These are phyloP conservation scores for Eueremaeus valkanovi DNA, from an alignment of 2,888 invertebrate genomes.

Conservation along the genomic window DNA sequence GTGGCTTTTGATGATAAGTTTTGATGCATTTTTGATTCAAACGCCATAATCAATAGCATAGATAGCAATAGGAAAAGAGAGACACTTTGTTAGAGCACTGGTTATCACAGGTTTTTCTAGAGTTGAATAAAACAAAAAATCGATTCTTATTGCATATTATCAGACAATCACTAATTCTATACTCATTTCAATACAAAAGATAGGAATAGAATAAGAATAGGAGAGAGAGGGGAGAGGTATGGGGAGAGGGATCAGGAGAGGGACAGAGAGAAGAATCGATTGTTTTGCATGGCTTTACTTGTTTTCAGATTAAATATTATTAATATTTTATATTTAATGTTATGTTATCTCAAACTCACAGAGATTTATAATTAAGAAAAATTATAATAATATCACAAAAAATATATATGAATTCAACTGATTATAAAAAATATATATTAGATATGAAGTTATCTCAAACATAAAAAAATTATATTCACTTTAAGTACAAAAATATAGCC, in stretches of 20 bases:
- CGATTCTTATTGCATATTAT: conserved; percentile 3
- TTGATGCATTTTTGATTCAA: not conserved
- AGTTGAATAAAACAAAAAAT: not conserved
- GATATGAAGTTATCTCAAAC: not conserved
- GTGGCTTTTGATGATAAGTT: conserved; percentile 6
- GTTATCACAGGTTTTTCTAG: not conserved
- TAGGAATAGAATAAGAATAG: not conserved
- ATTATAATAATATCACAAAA: not conserved
- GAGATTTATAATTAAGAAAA: conserved; percentile 13
- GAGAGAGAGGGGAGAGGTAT: not conserved
- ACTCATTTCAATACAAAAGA: conserved; percentile 4
- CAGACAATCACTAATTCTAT: conserved; percentile 6
- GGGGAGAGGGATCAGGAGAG: too few species aligned
- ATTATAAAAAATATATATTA: conserved; percentile 4
- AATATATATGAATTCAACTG: not conserved
- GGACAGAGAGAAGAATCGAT: not conserved
- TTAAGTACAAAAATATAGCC: not conserved
- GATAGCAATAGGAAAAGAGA: too few species aligned
- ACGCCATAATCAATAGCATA: not conserved
- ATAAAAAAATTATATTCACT: not conserved
- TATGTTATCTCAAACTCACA: not conserved
- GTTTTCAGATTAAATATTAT: not conserved
- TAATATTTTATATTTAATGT: not conserved
- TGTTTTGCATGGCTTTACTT: too few species aligned
- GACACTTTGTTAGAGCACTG: not conserved